Evolutionary conservation across 2,113 vertebrate genomes (phyloP).

Genomic region (Bufo gargarizans): DNA sequence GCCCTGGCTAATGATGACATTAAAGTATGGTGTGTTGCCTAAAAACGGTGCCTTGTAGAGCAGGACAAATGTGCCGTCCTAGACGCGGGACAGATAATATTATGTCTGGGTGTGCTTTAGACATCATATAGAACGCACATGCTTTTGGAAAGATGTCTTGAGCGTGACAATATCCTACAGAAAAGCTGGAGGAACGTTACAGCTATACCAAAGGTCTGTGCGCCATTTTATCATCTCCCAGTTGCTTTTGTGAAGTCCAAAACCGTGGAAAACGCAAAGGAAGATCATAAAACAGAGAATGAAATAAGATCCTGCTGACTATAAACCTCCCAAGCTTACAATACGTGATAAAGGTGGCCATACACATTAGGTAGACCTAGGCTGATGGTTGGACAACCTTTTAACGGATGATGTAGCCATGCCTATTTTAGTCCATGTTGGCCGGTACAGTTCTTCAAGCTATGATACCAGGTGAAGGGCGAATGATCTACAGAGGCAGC

Average conservation of each 20-base stretch:
- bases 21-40: conserved; percentile 64
- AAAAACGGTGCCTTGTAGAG: background rate
- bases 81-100: background rate
- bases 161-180: background rate
- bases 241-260: background rate
- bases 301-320: background rate
- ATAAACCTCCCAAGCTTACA: too few species aligned
- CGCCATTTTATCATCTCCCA: too few species aligned
- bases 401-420: too few species aligned
- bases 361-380: too few species aligned
- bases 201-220: background rate
- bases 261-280: background rate
- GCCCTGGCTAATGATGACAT: conserved; percentile 71
- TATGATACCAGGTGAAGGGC: too few species aligned
- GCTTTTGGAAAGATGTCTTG: background rate
- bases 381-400: too few species aligned
- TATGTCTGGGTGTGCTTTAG: background rate
- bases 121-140: conserved; percentile 22
- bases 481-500: too few species aligned
- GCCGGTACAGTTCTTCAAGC: too few species aligned
- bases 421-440: too few species aligned
- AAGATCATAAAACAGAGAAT: background rate
- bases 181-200: background rate
- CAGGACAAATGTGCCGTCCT: conserved; percentile 1
- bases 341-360: too few species aligned